These are phyloP conservation scores for Oreortyx pictus DNA, from an alignment of 2,797 vertebrate species.

Conservation along the genomic window DNA sequence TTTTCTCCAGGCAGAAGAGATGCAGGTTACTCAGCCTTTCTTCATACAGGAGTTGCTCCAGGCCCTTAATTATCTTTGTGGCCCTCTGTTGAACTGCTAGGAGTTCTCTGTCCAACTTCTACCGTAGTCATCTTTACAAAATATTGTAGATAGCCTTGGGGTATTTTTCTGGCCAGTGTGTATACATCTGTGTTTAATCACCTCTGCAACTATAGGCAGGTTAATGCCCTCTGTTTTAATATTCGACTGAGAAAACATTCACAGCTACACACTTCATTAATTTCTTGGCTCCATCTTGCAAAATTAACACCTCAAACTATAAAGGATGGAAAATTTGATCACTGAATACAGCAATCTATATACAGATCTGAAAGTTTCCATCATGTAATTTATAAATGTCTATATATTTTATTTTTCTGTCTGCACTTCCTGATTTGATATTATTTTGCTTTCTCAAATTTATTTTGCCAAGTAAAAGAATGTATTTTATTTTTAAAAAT, in stretches of 20 bases:
- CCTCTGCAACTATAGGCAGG: neutral
- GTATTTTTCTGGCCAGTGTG: neutral
- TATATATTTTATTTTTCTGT: neutral
- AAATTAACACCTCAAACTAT: neutral
- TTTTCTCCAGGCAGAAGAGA: too few relatives aligned
- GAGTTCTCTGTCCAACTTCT: neutral
- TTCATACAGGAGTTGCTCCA: too few relatives aligned
- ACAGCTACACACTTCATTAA: neutral
- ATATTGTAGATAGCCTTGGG: neutral
- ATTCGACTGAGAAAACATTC: neutral
- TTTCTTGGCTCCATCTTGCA: neutral
- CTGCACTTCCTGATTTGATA: neutral
- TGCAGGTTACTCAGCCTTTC: too few relatives aligned
- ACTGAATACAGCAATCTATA: neutral
- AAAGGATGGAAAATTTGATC: neutral
- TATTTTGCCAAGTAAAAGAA: neutral
- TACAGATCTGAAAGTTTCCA: neutral
- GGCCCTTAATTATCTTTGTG: too few relatives aligned
- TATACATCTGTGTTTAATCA: neutral
- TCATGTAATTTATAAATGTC: neutral
- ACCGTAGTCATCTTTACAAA: neutral
- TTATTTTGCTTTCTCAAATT: neutral
- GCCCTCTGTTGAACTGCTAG: too few relatives aligned
- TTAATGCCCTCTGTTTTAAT: neutral
- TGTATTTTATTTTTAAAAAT: neutral